phyloP scores from a whole-genome alignment of 2,888 invertebrate species.

The Diabrotica balteata region DNA sequence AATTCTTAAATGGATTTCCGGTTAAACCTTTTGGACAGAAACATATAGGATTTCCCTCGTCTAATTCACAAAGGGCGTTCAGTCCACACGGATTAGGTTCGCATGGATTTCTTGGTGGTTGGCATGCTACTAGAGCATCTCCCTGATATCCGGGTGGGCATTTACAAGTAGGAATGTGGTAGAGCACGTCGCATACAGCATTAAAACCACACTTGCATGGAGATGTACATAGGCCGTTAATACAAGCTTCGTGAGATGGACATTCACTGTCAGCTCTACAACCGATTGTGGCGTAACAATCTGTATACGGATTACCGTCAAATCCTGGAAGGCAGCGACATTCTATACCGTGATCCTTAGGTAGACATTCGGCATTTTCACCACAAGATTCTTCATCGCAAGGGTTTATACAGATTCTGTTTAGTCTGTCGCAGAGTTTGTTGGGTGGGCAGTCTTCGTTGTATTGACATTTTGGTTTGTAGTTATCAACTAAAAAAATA shows the following conservation, averaged over 20 bases:
- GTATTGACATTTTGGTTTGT: constrained; percentile 79
- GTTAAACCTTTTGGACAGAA: constrained; percentile 88
- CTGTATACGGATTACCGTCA: constrained; percentile 79
- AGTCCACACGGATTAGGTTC: constrained; percentile 87
- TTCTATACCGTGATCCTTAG: constrained; percentile 77
- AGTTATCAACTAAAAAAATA: constrained; percentile 45
- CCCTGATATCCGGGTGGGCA: constrained; percentile 84
- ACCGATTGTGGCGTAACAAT: constrained; percentile 74
- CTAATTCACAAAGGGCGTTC: constrained; percentile 83
- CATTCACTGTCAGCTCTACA: constrained; percentile 78
- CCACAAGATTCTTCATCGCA: constrained; percentile 83
- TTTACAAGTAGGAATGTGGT: constrained; percentile 81
- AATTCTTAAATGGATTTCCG: constrained; percentile 89
- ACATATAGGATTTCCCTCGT: constrained; percentile 86
- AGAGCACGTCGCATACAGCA: constrained; percentile 81
- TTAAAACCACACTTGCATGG: constrained; percentile 82
- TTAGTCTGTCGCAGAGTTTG: constrained; percentile 83
- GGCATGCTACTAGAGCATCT: constrained; percentile 75
- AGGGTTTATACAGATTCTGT: constrained; percentile 83
- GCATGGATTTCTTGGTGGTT: constrained; percentile 79
- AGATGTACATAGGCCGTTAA: constrained; percentile 77
- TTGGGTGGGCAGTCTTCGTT: constrained; percentile 91
- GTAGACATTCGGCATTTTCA: constrained; percentile 80
- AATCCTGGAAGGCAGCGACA: constrained; percentile 78
- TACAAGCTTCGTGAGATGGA: constrained; percentile 76